A percentile compares a stretch with the other conserved stretches of the same genome.
These are phyloP conservation scores for Trididemnum miniatum DNA, from an alignment of 23 tunicate species.

Conservation along the genomic window DNA sequence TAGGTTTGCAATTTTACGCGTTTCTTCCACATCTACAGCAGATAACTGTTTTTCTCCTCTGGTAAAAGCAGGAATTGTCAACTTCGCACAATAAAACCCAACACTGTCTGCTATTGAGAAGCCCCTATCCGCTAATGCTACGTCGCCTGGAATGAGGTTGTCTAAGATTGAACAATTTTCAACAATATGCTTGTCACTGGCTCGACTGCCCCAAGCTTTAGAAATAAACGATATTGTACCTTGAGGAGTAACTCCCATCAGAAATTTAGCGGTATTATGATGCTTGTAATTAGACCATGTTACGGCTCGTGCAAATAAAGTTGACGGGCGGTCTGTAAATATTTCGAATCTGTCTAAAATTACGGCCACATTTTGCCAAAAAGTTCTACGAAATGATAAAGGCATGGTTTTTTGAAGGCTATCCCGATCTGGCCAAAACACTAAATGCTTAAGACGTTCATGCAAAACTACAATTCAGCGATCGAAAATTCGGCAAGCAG, in stretches of 20 bases:
- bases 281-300: slow-evolving; percentile 1
- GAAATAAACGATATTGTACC: neutral
- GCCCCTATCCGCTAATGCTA: neutral
- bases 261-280: neutral
- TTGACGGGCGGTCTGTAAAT: slow-evolving; percentile 7
- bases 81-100: neutral
- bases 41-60: too few relatives aligned
- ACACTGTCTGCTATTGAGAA: neutral
- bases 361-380: neutral
- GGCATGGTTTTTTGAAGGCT: neutral
- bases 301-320: neutral
- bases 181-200: neutral
- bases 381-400: neutral
- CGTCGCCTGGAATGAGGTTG: neutral
- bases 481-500: neutral
- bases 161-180: neutral
- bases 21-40: too few relatives aligned
- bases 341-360: slow-evolving; percentile 1
- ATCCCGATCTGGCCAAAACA: neutral
- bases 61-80: neutral
- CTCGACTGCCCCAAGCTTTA: neutral
- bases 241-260: neutral
- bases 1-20: too few relatives aligned
- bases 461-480: neutral
- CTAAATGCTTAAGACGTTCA: neutral